Evolutionary conservation across 2,113 vertebrate species (phyloP).

Genomic region (Pituophis catenifer): DNA sequence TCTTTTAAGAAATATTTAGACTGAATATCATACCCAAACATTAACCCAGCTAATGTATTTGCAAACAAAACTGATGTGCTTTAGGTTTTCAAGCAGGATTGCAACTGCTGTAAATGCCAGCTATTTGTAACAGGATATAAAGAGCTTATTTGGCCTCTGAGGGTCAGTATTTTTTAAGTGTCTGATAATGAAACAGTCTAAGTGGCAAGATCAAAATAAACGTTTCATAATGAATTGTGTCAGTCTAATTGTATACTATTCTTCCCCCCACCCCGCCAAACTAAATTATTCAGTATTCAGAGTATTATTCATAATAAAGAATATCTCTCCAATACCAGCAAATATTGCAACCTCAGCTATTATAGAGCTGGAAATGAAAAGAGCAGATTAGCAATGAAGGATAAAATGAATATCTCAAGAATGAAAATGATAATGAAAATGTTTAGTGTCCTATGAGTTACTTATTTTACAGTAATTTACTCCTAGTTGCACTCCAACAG

Average conservation of each 20-base stretch:
- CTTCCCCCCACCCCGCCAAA: neutral
- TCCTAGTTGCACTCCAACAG: neutral
- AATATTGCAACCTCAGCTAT: neutral
- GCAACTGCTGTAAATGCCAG: neutral
- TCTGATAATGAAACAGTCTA: neutral
- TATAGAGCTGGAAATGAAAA: neutral
- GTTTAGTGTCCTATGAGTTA: neutral
- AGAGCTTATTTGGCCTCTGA: neutral
- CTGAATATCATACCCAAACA: slow-evolving; percentile 9
- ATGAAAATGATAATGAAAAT: slow-evolving; percentile 11
- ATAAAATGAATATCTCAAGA: neutral
- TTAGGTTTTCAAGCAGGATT: neutral
- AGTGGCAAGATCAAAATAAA: neutral
- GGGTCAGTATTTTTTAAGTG: neutral
- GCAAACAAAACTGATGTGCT: neutral
- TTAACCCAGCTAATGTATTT: neutral
- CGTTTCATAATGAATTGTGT: neutral
- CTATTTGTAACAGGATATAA: neutral
- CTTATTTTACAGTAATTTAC: neutral
- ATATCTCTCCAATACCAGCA: neutral
- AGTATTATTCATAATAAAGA: neutral
- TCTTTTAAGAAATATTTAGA: slow-evolving; percentile 22
- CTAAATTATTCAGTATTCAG: neutral
- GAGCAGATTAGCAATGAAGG: neutral
- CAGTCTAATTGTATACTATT: neutral